Base-by-base conservation (phyloP, 1,140 invertebrate genomes). In the Scylla paramamosain region DNA sequence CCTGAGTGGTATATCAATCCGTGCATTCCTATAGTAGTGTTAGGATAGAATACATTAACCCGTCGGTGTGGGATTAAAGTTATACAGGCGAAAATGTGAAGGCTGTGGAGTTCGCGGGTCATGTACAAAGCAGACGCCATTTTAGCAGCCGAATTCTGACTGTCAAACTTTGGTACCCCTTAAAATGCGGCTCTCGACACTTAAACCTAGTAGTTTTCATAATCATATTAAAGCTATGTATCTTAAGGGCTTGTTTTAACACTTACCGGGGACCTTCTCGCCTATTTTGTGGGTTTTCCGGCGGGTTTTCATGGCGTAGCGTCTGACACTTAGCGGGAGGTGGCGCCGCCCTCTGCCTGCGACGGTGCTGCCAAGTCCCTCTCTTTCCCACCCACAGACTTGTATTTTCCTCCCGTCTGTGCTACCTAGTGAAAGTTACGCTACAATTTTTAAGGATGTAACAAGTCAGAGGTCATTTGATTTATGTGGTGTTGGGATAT, bases 141-240 rank as follows among this genome's bases (percentile, higher is more conserved):
- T 95, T 84, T 92, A 95, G 94, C 94, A 95, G 94, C 94, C 94
- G 94, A 95, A 89, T 89, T 91, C 86, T 92, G 94, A 92, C 94
- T 92, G 94, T 95, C 94, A 95, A 95, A 95, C 94, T 95, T 93
- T 93, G 28, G 88, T 7, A 4, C 28, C 25, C 46, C 25, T 29
- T 29, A 6, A 2, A n/a, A 4, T 14, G 32, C 82, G 16, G 6
- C 52, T n/a, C 83, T 25, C 10, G 3, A 0, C 29, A 1, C 25
- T 95, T 90, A 84, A 84, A 45, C 7, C 82, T 32, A 28, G 1
- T 12, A 2, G 0, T 31, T 0, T 28, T 6, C 0, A 10, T n/a
- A 29, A 0, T 0, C 0, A 14, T 86, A 20, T 48, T 4, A 95
- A 25, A 10, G 25, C 77, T 59, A 10, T 28, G 46, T n/a, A 28